These are phyloP conservation scores for Paraescarpia echinospica DNA, from an alignment of 1,140 invertebrate species.

Conservation along the genomic window DNA sequence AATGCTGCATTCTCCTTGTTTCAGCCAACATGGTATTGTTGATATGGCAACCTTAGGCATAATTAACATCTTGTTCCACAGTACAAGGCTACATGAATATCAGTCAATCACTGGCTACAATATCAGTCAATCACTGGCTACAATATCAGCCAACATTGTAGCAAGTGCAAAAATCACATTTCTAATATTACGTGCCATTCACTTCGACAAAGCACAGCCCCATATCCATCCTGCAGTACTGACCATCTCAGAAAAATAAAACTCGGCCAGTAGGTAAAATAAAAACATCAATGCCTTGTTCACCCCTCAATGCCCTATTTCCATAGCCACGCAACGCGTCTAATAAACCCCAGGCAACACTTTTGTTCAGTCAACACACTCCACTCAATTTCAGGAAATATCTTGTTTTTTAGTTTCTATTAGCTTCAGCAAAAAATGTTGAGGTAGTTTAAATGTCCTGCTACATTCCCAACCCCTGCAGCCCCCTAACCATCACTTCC, in stretches of 20 bases:
- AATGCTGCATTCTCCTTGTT: background rate
- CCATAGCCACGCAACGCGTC: background rate
- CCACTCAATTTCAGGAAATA: background rate
- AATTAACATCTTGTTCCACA: background rate
- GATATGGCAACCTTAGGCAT: slow-evolving; percentile 4
- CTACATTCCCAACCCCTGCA: background rate
- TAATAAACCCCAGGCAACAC: background rate
- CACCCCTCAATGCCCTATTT: background rate
- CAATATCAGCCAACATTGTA: background rate
- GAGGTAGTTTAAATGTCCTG: background rate
- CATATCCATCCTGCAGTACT: background rate
- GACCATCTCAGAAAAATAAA: background rate
- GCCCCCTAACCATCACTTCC: no score
- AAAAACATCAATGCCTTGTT: background rate
- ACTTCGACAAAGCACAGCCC: background rate
- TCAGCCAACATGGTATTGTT: background rate
- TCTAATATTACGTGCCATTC: background rate
- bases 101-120: background rate
- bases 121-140: background rate
- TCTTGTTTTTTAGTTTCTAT: background rate
- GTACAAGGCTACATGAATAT: background rate
- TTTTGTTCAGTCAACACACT: background rate
- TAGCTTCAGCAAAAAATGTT: background rate
- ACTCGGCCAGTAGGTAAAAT: background rate
- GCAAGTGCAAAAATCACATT: background rate